phyloP scores from a whole-genome alignment of 2,113 vertebrate species.

The Chiloscyllium plagiosum region DNA sequence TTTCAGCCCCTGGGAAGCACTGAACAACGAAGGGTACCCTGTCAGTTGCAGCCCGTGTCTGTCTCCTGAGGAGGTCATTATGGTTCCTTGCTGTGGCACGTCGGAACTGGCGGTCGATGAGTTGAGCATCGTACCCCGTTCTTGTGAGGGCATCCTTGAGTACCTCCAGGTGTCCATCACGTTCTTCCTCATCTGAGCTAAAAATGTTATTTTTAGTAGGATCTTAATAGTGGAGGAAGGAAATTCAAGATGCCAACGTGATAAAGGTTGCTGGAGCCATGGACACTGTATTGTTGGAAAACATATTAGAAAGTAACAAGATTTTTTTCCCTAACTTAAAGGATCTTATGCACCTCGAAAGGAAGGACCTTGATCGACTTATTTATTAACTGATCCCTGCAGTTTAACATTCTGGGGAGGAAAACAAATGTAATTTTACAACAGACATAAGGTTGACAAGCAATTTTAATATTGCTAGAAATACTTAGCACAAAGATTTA shows the following conservation, averaged over 20 bases:
- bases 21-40: no score
- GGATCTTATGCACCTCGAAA: neutral
- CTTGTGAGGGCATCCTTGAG: no score
- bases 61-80: no score
- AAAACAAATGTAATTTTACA: neutral
- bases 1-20: no score
- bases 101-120: no score
- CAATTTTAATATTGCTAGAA: neutral
- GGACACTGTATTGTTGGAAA: neutral
- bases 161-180: no score
- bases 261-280: neutral
- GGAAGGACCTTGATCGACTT: neutral
- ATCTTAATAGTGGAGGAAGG: neutral
- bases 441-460: neutral
- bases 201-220: neutral
- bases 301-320: neutral
- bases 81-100: no score
- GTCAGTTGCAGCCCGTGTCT: no score
- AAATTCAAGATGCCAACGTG: neutral
- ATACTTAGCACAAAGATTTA: neutral
- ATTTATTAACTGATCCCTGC: neutral
- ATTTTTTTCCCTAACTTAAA: neutral
- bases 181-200: no score
- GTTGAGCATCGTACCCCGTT: no score
- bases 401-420: neutral